Conservation (phyloP, 1,140 invertebrate genomes). For the Cheumatopsyche charites region DNA sequence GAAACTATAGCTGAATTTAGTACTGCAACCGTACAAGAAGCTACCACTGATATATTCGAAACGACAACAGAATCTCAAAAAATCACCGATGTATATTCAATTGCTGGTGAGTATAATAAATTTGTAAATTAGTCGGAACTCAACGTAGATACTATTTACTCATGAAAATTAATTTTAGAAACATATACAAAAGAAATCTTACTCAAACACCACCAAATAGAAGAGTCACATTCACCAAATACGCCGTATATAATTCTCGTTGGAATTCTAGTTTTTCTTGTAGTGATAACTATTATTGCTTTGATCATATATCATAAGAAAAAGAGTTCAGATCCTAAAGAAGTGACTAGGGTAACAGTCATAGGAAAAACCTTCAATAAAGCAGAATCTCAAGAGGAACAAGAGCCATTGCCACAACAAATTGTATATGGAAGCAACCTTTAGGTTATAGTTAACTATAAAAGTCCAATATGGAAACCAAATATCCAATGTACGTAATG, state of each 20-base stretch:
- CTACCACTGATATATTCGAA: neutral
- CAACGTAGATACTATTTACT: neutral
- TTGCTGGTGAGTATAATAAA: neutral
- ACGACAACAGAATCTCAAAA: neutral
- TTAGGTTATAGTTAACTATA: neutral
- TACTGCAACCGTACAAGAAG: neutral
- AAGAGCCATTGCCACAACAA: slow-evolving; percentile 15
- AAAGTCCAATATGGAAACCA: neutral
- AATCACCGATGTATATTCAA: neutral
- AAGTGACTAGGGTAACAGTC: slow-evolving; percentile 12
- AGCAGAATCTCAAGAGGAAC: slow-evolving; percentile 15
- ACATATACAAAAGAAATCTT: neutral
- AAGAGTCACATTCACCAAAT: slow-evolving; percentile 16
- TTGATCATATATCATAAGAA: slow-evolving; percentile 34
- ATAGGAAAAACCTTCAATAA: slow-evolving; percentile 37
- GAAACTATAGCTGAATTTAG: neutral
- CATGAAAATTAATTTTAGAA: neutral
- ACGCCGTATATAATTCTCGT: slow-evolving; percentile 41
- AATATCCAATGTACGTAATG: neutral
- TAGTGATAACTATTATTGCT: slow-evolving; percentile 36
- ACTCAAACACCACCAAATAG: neutral
- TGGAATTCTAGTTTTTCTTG: slow-evolving; percentile 36
- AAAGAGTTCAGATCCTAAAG: slow-evolving; percentile 23
- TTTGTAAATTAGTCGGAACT: neutral
- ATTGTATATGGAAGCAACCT: neutral